Conservation (phyloP, 2,888 invertebrate species). For the Macropis europaea region DNA sequence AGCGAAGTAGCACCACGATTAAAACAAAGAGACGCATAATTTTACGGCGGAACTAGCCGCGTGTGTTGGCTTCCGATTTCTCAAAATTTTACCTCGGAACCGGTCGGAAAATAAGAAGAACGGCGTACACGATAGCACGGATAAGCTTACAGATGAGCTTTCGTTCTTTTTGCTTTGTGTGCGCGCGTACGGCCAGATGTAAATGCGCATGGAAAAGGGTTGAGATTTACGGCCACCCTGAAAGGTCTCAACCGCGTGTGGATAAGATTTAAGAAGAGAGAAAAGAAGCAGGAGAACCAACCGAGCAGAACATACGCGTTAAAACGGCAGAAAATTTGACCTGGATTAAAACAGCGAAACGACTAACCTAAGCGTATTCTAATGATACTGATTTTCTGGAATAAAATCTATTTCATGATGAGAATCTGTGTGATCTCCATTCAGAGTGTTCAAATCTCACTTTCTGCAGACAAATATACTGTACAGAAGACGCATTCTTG, state of each 20-base stretch:
- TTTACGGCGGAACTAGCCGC: conserved; percentile 24
- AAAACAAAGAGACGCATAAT: conserved; percentile 3
- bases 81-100: conserved; percentile 32
- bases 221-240: conserved; percentile 51
- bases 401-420: not conserved
- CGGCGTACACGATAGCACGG: conserved; percentile 44
- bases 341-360: conserved; percentile 3
- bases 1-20: too few relatives aligned
- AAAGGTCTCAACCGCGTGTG: conserved; percentile 23
- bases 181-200: conserved; percentile 37
- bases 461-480: too few relatives aligned
- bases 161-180: conserved; percentile 29
- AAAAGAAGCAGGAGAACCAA: not conserved
- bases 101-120: conserved; percentile 46
- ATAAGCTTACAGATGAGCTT: conserved; percentile 48
- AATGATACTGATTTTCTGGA: not conserved
- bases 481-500: too few relatives aligned
- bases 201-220: conserved; percentile 46
- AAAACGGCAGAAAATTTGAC: conserved; percentile 11
- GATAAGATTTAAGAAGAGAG: conserved; percentile 31
- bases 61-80: conserved; percentile 34
- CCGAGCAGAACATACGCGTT: not conserved
- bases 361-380: not conserved
- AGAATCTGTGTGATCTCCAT: too few relatives aligned
- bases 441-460: too few relatives aligned